Evolutionary conservation across 2,797 vertebrate genomes (phyloP), one percentile per base, ranked within the genome.

Genomic region (Lophotriccus pileatus): DNA sequence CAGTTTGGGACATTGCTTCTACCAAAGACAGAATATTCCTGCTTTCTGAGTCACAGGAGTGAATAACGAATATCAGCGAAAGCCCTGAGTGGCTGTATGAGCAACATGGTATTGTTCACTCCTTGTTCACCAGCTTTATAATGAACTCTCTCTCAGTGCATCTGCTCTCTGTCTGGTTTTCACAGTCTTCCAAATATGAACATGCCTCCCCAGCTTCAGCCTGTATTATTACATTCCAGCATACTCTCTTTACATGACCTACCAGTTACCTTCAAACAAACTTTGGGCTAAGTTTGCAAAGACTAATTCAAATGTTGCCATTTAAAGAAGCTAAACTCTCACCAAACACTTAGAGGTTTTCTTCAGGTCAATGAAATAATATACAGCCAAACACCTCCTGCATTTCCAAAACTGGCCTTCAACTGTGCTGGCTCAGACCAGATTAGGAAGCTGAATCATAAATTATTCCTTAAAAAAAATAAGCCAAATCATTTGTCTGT

Each of bases 181-280:
- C 10, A 4, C 47, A 78, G 73, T 55, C 69, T 94, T 46, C 87
- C 76, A 94, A 74, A 92, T 43, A 91, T 3, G 56, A 93, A 7
- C 74, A 44, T 73, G 70, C 39, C 37, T 89, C 17, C 32, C 46
- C 22, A 56, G 41, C 55, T 77, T 63, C 73, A 81, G 67, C 64
- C 49, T 37, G 21, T 34, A n/a, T 30, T 32, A 37, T 73, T 89
- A 64, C 93, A 95, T 92, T 88, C 79, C 79, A 91, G 50, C 66
- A 43, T 44, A 68, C 52, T 91, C 0, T 1, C 63, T 86, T 56
- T 73, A 60, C 20, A 0, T 76, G 83, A 80, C 67, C 46, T 49
- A 85, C 84, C 50, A 81, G 80, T 43, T 89, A 73, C 79, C 68
- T 91, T 92, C 90, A 93, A 87, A 93, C n/a, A 85, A 81, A 73